Evolutionary conservation across 2,888 invertebrate species (phyloP).

Genomic region (Anaspis maculata): DNA sequence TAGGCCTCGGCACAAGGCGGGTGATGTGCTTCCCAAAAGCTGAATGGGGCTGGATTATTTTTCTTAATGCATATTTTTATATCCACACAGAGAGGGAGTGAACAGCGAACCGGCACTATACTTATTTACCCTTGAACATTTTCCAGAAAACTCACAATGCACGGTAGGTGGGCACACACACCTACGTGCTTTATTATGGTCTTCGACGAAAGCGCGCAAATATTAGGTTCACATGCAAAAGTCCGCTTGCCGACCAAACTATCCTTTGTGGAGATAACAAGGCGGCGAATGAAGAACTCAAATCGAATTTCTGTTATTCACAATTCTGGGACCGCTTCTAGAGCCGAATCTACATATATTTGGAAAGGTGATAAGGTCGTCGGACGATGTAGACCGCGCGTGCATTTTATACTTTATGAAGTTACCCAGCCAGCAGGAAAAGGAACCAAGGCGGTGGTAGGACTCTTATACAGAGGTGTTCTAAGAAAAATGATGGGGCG

Average conservation of each 20-base stretch:
- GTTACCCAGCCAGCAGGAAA: no score
- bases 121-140: no score
- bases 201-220: slow-evolving; percentile 17
- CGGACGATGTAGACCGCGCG: slow-evolving; percentile 21
- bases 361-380: slow-evolving; percentile 30
- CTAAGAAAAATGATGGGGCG: slow-evolving; percentile 12
- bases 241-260: slow-evolving; percentile 30
- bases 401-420: slow-evolving; percentile 30
- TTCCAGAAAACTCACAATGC: no score
- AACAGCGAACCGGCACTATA: no score
- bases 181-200: slow-evolving; percentile 15
- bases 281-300: slow-evolving; percentile 38
- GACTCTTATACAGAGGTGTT: no score
- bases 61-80: no score
- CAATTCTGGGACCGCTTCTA: slow-evolving; percentile 32
- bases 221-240: slow-evolving; percentile 36
- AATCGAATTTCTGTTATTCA: slow-evolving; percentile 41
- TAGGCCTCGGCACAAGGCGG: no score
- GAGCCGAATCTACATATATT: slow-evolving; percentile 39
- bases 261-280: slow-evolving; percentile 40
- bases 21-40: background rate
- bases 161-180: background rate
- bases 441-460: no score
- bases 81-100: no score
- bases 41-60: background rate